Conservation (phyloP, 2,113 vertebrate species). For the Entomyzon cyanotis region DNA sequence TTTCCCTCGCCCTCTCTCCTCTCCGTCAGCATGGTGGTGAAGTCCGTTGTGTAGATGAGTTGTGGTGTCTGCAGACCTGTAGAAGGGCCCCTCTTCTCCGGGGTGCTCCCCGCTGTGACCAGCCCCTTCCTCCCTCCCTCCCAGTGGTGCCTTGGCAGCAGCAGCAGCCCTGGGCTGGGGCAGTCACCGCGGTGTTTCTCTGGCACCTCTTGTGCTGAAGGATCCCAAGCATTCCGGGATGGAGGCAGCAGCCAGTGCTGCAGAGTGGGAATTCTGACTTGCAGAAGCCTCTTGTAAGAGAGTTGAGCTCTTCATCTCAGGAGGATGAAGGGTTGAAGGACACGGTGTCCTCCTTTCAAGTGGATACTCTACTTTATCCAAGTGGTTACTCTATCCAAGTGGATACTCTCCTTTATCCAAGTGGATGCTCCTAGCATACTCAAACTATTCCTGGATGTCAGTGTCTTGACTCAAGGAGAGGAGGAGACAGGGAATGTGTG, state of each 20-base stretch:
- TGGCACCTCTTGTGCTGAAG: background rate
- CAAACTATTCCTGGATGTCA: background rate
- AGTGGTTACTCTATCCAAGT: background rate
- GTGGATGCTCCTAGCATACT: background rate
- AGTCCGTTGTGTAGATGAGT: constrained; percentile 81
- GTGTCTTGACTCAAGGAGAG: background rate
- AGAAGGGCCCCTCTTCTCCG: constrained; percentile 64
- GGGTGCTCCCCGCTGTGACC: background rate
- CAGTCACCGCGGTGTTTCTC: background rate
- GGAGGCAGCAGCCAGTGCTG: background rate
- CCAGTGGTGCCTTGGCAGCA: background rate
- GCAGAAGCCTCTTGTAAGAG: background rate
- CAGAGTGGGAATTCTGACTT: background rate
- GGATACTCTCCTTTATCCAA: background rate
- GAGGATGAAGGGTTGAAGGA: background rate
- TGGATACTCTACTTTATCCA: background rate
- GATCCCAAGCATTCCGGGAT: background rate
- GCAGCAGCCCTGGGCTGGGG: constrained; percentile 15
- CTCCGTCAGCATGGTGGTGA: constrained; percentile 86
- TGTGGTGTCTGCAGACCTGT: constrained; percentile 82
- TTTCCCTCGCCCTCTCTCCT: constrained; percentile 79
- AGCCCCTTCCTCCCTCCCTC: background rate
- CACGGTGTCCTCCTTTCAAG: background rate
- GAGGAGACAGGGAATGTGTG: background rate
- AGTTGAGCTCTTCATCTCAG: background rate